phyloP scores from a whole-genome alignment of 1,140 invertebrate genomes.

The Trichonephila clavipes region DNA sequence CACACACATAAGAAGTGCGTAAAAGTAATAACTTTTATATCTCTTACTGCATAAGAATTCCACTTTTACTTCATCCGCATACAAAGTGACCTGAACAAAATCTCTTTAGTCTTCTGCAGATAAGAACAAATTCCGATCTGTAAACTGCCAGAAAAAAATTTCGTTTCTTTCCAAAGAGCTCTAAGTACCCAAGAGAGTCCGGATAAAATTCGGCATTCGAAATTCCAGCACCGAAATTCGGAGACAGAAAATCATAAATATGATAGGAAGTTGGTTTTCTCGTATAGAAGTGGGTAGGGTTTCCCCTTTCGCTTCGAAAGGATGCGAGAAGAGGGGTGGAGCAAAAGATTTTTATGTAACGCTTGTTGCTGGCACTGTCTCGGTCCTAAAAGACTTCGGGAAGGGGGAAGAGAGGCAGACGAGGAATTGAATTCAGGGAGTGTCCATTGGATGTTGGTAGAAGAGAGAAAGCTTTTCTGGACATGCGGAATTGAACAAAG shows the following conservation, averaged over 20 bases:
- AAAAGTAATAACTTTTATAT: too few species aligned
- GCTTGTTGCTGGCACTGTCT: neutral
- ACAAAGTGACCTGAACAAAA: neutral
- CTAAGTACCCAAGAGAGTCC: neutral
- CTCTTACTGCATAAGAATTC: neutral
- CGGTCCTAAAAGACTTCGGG: neutral
- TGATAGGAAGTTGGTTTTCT: neutral
- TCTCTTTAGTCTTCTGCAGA: neutral
- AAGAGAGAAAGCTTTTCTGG: neutral
- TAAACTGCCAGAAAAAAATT: neutral
- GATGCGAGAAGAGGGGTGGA: neutral
- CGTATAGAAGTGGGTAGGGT: neutral
- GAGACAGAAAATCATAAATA: constrained; percentile 3
- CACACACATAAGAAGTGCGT: too few species aligned
- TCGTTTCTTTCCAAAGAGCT: neutral
- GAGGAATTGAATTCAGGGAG: neutral
- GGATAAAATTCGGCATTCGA: neutral
- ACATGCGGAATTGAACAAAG: neutral
- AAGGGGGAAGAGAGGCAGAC: neutral
- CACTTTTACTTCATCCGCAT: neutral
- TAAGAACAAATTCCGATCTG: neutral
- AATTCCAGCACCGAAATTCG: neutral
- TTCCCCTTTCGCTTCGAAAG: neutral
- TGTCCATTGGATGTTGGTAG: neutral
- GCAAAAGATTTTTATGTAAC: neutral